Evolutionary conservation across 1,140 invertebrate species (phyloP).

Genomic region (Manduca sexta): DNA sequence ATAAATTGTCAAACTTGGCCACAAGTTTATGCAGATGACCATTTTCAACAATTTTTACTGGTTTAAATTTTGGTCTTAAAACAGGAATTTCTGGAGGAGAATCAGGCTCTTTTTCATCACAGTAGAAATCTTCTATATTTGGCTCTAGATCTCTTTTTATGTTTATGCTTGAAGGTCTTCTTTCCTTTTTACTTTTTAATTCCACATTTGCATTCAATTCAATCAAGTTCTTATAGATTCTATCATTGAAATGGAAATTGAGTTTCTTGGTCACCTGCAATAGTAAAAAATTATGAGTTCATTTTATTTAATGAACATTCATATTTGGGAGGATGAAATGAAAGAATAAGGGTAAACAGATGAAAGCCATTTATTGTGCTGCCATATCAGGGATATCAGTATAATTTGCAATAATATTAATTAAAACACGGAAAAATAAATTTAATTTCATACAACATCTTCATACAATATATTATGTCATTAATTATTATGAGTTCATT

Average conservation of each 20-base stretch:
- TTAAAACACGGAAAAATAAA: too few relatives aligned
- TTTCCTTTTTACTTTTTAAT: conserved; percentile 32
- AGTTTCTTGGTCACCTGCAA: conserved; percentile 63
- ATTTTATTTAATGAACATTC: too few relatives aligned
- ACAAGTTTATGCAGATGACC: conserved; percentile 46
- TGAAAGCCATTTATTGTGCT: too few relatives aligned
- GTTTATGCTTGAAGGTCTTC: conserved; percentile 19
- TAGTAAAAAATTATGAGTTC: conserved; percentile 9
- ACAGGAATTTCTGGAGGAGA: conserved; percentile 41
- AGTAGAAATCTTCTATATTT: conserved; percentile 64
- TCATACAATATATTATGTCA: too few relatives aligned
- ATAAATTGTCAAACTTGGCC: conserved; percentile 54
- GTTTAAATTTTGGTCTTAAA: conserved; percentile 48
- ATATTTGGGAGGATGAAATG: too few relatives aligned
- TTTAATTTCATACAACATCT: too few relatives aligned
- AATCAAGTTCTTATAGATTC: conserved; percentile 65
- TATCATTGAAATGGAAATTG: conserved; percentile 68
- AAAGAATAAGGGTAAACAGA: too few relatives aligned
- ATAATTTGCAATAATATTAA: too few relatives aligned
- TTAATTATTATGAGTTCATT: too few relatives aligned
- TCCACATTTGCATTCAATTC: conserved; percentile 59
- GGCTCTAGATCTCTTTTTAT: conserved; percentile 61
- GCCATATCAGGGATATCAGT: too few relatives aligned
- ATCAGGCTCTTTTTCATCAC: conserved; percentile 47
- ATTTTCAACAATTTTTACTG: conserved; percentile 39